These are phyloP conservation scores for Amphiduros pacificus DNA, from an alignment of 2,888 invertebrate species.

Conservation along the genomic window DNA sequence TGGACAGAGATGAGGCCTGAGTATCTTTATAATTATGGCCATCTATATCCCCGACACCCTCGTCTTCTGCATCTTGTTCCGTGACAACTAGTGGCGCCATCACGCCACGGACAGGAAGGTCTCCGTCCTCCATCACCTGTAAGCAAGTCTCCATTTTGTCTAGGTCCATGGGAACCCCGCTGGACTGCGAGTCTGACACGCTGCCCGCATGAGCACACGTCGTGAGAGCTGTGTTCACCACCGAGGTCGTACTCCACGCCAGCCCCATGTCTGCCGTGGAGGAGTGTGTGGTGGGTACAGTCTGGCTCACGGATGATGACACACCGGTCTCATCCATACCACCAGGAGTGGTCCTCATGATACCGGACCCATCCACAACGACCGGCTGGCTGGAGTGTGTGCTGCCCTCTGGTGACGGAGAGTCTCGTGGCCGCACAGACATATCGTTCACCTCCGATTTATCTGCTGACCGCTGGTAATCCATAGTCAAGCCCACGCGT, in stretches of 20 bases:
- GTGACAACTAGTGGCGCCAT: neutral
- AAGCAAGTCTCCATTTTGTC: slow-evolving; percentile 1
- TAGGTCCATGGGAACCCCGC: neutral
- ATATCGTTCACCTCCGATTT: neutral
- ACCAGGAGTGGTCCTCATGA: too few species aligned
- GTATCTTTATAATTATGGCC: neutral
- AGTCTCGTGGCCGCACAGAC: too few species aligned
- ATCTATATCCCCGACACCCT: slow-evolving; percentile 12
- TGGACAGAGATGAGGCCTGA: neutral
- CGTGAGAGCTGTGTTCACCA: neutral
- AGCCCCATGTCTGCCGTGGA: neutral
- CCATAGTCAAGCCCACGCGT: too few species aligned
- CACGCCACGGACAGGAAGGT: neutral
- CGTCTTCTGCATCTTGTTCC: slow-evolving; percentile 7
- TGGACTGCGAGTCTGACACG: neutral
- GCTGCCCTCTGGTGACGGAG: neutral
- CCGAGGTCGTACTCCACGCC: neutral
- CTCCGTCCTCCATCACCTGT: slow-evolving; percentile 5
- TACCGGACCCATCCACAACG: too few species aligned
- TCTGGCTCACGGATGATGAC: too few species aligned
- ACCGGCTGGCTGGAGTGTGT: neutral
- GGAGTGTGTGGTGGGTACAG: neutral
- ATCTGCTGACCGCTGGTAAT: neutral
- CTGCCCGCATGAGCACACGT: slow-evolving; percentile 1
- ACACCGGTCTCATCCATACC: too few species aligned